Evolutionary conservation across 1,140 invertebrate species (phyloP).

Genomic region (Drosophila ercepeae): DNA sequence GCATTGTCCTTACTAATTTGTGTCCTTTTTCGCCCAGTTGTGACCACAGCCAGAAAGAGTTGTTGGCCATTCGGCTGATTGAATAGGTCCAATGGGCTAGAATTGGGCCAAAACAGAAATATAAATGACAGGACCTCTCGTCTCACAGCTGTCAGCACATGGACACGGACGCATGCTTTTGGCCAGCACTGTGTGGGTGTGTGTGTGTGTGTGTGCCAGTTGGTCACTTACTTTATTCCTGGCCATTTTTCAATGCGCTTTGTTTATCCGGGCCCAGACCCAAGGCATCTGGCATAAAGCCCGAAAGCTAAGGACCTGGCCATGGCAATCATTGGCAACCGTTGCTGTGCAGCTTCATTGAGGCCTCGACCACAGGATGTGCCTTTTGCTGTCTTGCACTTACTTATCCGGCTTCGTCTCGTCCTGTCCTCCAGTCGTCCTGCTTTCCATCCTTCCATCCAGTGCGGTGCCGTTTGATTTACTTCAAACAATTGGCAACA

Average conservation of each 20-base stretch:
- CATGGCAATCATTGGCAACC: conserved; percentile 57
- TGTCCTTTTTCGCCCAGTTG: conserved; percentile 21
- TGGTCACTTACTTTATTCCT: conserved; percentile 64
- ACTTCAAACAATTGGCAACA: conserved; percentile 82
- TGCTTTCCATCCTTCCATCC: not conserved
- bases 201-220: conserved; percentile 11
- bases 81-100: conserved; percentile 55
- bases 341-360: conserved; percentile 47
- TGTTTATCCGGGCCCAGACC: conserved; percentile 53
- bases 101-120: conserved; percentile 44
- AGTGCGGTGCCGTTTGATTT: conserved; percentile 70
- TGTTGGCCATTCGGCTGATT: conserved; percentile 54
- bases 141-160: conserved; percentile 55
- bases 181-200: conserved; percentile 18
- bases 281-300: conserved; percentile 39
- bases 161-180: conserved; percentile 34
- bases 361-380: conserved; percentile 51
- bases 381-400: conserved; percentile 60
- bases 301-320: conserved; percentile 27
- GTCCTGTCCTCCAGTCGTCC: conserved; percentile 7
- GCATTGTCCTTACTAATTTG: conserved; percentile 54
- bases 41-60: conserved; percentile 55
- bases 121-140: conserved; percentile 55
- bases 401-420: conserved; percentile 45
- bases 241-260: conserved; percentile 76